A percentile compares a stretch with the other conserved stretches of the same genome.
phyloP scores from a whole-genome alignment of 2,797 vertebrate species.

The Lepilemur septentrionalis region DNA sequence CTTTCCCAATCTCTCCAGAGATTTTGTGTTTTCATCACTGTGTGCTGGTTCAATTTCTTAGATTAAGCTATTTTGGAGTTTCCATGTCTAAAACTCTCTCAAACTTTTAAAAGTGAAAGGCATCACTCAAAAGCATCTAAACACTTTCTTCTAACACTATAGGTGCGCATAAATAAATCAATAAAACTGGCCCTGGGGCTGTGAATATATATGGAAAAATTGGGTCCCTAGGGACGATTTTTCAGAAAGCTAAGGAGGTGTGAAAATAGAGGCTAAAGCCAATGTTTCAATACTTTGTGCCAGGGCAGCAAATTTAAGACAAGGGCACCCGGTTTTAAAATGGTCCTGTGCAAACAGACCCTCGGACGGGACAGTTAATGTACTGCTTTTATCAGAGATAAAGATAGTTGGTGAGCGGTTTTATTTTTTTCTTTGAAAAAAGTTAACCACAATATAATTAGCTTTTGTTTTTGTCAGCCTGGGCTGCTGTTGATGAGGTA shows the following conservation, averaged over 20 bases:
- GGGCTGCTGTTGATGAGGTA: constrained; percentile 52
- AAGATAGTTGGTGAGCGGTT: neutral
- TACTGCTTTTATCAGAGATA: neutral
- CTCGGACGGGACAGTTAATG: neutral
- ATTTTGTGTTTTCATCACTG: neutral
- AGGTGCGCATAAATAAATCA: constrained; percentile 52
- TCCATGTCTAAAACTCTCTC: neutral
- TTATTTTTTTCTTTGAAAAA: constrained; percentile 44
- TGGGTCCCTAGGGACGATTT: constrained; percentile 23
- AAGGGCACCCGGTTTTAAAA: neutral
- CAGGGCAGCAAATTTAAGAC: neutral
- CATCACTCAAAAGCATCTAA: constrained; percentile 23
- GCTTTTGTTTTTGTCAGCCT: constrained; percentile 50
- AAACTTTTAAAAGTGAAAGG: constrained; percentile 45
- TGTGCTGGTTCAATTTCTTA: constrained; percentile 14
- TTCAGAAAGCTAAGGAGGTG: neutral
- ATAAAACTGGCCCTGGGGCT: constrained; percentile 23
- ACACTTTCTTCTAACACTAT: neutral
- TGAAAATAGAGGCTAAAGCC: constrained; percentile 10
- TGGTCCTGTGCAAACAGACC: neutral
- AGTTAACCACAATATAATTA: constrained; percentile 45
- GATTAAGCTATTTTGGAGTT: constrained; percentile 53
- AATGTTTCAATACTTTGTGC: neutral
- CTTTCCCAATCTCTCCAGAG: neutral
- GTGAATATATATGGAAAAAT: constrained; percentile 50